Conservation (phyloP, 2,888 invertebrate genomes). For the Erannis defoliaria region DNA sequence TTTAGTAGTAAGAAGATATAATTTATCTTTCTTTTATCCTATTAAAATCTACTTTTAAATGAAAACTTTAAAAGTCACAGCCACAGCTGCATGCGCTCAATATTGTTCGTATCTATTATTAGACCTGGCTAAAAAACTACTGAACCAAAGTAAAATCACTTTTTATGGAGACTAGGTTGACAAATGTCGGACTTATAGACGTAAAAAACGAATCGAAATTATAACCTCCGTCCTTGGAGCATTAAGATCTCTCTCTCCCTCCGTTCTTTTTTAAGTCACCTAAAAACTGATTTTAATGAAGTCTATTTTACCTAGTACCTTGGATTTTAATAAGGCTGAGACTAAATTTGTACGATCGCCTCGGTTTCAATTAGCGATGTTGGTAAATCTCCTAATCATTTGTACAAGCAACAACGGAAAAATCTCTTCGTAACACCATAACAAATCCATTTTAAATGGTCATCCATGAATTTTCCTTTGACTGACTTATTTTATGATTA, state of each 20-base stretch:
- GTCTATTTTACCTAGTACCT: not conserved
- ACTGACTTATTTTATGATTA: too few relatives aligned
- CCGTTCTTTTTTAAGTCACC: not conserved
- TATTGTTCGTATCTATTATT: not conserved
- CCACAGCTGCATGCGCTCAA: too few relatives aligned
- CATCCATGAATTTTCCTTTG: too few relatives aligned
- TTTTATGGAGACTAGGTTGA: too few relatives aligned
- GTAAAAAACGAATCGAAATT: too few relatives aligned
- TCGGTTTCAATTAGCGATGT: slow-evolving; percentile 6
- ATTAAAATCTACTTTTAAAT: too few relatives aligned
- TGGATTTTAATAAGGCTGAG: slow-evolving; percentile 9
- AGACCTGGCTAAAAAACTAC: not conserved
- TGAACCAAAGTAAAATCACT: not conserved
- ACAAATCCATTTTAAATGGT: not conserved
- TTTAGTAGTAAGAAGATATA: too few relatives aligned
- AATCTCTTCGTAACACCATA: not conserved
- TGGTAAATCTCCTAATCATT: slow-evolving; percentile 2
- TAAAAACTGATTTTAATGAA: not conserved
- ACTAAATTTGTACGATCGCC: slow-evolving; percentile 11
- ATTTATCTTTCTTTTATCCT: too few relatives aligned
- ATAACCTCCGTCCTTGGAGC: too few relatives aligned
- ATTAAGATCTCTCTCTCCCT: too few relatives aligned
- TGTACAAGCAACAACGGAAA: not conserved
- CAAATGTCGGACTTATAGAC: too few relatives aligned
- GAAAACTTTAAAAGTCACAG: too few relatives aligned